Conservation (phyloP, 2,888 invertebrate genomes). For the Dysmachus trigonus region DNA sequence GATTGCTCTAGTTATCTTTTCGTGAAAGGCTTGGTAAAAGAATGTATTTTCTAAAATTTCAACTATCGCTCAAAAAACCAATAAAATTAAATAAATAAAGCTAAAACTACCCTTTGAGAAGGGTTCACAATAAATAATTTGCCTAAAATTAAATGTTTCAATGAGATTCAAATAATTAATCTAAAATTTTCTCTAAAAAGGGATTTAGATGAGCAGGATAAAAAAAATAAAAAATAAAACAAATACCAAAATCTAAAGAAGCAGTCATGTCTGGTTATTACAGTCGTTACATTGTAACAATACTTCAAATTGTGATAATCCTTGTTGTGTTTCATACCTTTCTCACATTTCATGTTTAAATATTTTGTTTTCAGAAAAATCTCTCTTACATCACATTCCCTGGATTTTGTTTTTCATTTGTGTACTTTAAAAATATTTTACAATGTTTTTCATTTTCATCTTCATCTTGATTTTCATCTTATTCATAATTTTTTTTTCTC, state of each 20-base stretch:
- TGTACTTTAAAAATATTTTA: not conserved
- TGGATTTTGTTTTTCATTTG: not conserved
- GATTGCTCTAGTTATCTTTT: not conserved
- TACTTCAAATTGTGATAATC: not conserved
- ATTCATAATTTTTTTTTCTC: constrained; percentile 5
- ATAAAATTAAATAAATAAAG: not conserved
- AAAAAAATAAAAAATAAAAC: not conserved
- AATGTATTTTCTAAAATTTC: not conserved
- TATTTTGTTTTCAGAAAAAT: not conserved
- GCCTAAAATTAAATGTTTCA: not conserved
- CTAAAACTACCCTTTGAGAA: not conserved
- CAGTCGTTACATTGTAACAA: not conserved
- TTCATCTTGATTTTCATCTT: constrained; percentile 12
- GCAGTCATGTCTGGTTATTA: not conserved
- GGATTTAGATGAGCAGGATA: not conserved
- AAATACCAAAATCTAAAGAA: not conserved
- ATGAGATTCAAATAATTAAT: not conserved
- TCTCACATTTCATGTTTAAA: not conserved
- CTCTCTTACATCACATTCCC: not conserved
- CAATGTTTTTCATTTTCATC: not conserved
- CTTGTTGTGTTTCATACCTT: not conserved
- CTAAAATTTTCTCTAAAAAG: not conserved
- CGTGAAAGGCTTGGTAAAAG: not conserved
- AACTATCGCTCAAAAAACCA: not conserved
- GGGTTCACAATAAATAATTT: not conserved